Base-by-base conservation (phyloP, 2,113 vertebrate genomes). In the Caranx melampygus region DNA sequence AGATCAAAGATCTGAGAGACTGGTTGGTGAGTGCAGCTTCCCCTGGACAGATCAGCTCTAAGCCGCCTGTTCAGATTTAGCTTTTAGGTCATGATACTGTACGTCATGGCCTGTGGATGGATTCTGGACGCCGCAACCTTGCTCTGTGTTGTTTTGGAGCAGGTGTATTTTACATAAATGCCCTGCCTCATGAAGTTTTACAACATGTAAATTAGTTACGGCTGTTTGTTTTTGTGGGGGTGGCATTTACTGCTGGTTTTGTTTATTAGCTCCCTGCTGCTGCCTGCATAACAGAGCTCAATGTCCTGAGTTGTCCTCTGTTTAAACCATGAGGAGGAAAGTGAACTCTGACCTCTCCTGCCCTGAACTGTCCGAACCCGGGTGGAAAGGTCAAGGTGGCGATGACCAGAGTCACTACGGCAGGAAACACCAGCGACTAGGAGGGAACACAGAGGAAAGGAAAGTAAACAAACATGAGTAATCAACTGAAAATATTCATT, bases 331-430 rank as follows among this genome's bases (percentile, higher is more conserved):
- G 20, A 8, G 3, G 13, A 61, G 0, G 63, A 44, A 70, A 59
- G 37, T 73, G 59, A 68, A 49, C 52, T 75, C 95, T 97, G 88
- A 98, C 98, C 97, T 98, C 97, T 95, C 97, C 98, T 44, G 97
- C 98, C 97, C 98, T 99, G 93, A 98, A 99, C 89, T 99, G 97
- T 77, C 98, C 98, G 76, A 98, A 96, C 61, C 97, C 97, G 0
- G 95, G 96, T 7, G 98, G 98, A 73, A 99, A 99, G 6, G 97
- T 99, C 86, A 96, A 47, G 0, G 96, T 95, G 3, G 97, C 94
- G 67, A 99, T 97, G 80, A 97, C 70, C 58, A 99, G 93, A 7
- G 97, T 98, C n/a, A 99, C 95, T 31, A 96, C 93, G 0, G 92
- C 96, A 0, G 97, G 98, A 73, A 96, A 99, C 42, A 98, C 64